Evolutionary conservation across 2,113 vertebrate genomes (phyloP).

Genomic region (Megalops atlanticus): DNA sequence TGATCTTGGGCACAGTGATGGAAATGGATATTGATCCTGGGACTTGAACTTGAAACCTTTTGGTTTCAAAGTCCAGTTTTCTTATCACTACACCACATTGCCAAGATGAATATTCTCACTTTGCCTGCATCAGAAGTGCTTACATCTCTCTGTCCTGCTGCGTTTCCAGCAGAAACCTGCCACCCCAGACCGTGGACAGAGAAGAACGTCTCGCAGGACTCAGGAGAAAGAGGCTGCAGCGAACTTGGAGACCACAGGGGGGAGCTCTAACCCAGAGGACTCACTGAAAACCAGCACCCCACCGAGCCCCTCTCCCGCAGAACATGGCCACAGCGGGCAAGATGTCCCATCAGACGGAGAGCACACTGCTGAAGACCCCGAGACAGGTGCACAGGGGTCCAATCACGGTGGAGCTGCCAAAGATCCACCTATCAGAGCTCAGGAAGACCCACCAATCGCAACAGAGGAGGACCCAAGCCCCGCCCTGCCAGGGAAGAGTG

Average conservation of each 20-base stretch:
- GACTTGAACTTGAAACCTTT: not conserved
- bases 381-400: not conserved
- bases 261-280: slow-evolving; percentile 53
- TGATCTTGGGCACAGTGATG: no score
- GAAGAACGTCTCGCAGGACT: slow-evolving; percentile 62
- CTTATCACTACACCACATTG: not conserved
- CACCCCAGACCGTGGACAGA: slow-evolving; percentile 46
- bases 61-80: not conserved
- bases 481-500: slow-evolving; percentile 17
- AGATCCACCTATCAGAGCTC: no score
- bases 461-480: slow-evolving; percentile 28
- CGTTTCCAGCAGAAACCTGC: slow-evolving; percentile 44
- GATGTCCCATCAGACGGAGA: not conserved
- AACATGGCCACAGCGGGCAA: slow-evolving; percentile 28
- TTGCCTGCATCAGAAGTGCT: no score
- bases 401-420: not conserved
- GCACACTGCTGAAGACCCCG: not conserved
- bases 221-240: slow-evolving; percentile 54
- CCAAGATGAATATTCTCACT: not conserved
- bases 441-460: not conserved
- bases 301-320: slow-evolving; percentile 9
- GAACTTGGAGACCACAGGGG: slow-evolving; percentile 45
- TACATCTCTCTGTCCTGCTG: not conserved
- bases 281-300: slow-evolving; percentile 31
- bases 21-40: no score